These are phyloP conservation scores for Phoenicopterus ruber DNA, from an alignment of 2,113 vertebrate genomes.

Conservation along the genomic window DNA sequence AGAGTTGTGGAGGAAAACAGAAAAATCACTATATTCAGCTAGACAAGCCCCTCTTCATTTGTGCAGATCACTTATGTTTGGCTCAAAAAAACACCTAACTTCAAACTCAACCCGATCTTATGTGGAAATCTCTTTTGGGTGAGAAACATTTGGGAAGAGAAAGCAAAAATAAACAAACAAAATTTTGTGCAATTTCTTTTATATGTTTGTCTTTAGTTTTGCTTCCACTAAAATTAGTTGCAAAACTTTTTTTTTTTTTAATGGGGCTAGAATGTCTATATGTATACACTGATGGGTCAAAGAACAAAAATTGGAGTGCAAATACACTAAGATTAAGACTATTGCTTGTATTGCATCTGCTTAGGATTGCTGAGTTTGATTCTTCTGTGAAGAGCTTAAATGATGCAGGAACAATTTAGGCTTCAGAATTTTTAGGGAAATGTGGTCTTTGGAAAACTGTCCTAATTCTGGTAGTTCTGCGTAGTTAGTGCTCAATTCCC, in stretches of 20 bases:
- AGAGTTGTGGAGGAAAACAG: background rate
- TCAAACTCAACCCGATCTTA: background rate
- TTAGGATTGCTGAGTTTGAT: background rate
- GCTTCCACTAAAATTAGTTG: background rate
- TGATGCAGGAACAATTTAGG: background rate
- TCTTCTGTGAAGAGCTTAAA: background rate
- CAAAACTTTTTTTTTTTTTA: background rate
- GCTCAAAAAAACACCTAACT: background rate
- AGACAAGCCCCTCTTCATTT: background rate
- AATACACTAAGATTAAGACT: background rate
- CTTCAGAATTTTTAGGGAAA: background rate
- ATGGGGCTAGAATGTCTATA: background rate
- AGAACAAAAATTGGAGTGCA: background rate
- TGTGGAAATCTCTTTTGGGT: background rate
- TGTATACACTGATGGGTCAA: background rate
- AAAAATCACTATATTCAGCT: background rate
- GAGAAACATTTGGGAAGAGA: fast-evolving
- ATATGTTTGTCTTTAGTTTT: background rate
- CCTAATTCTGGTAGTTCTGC: background rate
- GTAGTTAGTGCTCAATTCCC: background rate
- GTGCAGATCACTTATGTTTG: background rate
- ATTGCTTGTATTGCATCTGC: background rate
- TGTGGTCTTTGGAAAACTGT: background rate
- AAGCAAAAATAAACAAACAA: background rate
- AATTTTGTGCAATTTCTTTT: background rate